Base-by-base conservation (phyloP, 1,140 invertebrate genomes). In the Dysdera silvatica region DNA sequence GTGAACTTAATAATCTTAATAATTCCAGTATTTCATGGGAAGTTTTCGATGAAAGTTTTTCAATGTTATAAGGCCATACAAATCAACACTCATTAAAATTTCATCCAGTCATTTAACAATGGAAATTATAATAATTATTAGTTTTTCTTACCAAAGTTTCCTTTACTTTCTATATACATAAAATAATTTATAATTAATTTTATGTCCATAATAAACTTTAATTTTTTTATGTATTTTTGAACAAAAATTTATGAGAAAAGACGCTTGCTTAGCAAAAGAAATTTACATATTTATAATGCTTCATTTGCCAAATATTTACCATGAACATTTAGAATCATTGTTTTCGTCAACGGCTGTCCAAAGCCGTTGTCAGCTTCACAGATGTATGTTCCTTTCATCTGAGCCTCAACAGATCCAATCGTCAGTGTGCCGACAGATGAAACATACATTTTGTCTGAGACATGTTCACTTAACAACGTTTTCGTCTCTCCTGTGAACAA, bases 291-390 rank as follows among this genome's bases (percentile, higher is more conserved):
- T 26, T 32, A 26, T 28, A 35, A 53, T 52, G 29, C n/a, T 8
- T 26, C 3, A 18, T 40, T 0, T 61, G 12, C 3, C 43, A 24
- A 23, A 41, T 28, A 68, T 55, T 56, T 57, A 68, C 67, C 65
- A 23, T 61, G 61, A 29, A 66, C 47, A 4, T 45, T 49, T 8
- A 68, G 24, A 1, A 33, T 3, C n/a, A 68, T 54, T 18, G 35
- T 52, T 28, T 68, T 66, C 16, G 26, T n/a, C n/a, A 68, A 16
- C 7, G 47, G 10, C 29, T 64, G 54, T 1, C 57, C 65, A 23
- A 68, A 33, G 14, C 65, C 67, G 24, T 68, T 66, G 35, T 47
- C 51, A 8, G 64, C 64, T 10, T 26, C 43, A 31, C 64, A 66
- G 5, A 8, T 48, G 16, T 66, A 66, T 4, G 35, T 40, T 47